These are phyloP conservation scores for Catonia carolina DNA, from an alignment of 2,888 invertebrate species.

Conservation along the genomic window DNA sequence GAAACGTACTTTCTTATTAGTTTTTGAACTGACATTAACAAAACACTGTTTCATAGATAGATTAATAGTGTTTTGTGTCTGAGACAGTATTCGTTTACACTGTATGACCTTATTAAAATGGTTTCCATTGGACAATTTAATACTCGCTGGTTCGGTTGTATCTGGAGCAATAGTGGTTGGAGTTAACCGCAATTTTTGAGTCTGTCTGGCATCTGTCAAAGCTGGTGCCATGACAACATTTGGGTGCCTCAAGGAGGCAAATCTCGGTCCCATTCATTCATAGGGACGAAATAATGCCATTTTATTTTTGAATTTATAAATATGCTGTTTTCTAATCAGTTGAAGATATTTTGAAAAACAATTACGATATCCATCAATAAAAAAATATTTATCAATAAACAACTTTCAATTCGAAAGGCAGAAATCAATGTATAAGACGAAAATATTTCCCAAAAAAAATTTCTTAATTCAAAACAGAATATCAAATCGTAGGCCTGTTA, in stretches of 20 bases:
- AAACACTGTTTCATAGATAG: too few species aligned
- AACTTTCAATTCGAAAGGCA: neutral
- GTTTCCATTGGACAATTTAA: slow-evolving; percentile 21
- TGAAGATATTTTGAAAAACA: too few species aligned
- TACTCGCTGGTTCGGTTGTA: slow-evolving; percentile 20
- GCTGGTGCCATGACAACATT: slow-evolving; percentile 89
- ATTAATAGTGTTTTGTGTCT: too few species aligned
- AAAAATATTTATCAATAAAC: neutral
- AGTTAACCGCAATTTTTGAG: slow-evolving; percentile 47
- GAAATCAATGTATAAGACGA: neutral
- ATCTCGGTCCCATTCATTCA: slow-evolving; percentile 39
- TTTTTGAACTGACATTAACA: too few species aligned
- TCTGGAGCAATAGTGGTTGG: slow-evolving; percentile 44
- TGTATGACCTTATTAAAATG: neutral
- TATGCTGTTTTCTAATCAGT: too few species aligned
- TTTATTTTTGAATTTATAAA: neutral
- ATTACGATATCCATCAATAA: too few species aligned
- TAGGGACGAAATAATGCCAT: slow-evolving; percentile 25
- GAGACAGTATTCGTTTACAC: too few species aligned
- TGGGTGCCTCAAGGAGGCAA: slow-evolving; percentile 49
- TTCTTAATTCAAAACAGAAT: too few species aligned
- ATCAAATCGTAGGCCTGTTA: too few species aligned
- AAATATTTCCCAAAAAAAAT: too few species aligned
- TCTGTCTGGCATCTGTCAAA: slow-evolving; percentile 60
- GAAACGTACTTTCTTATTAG: too few species aligned